A percentile compares a stretch with the other conserved stretches of the same genome.
phyloP scores from a whole-genome alignment of 2,888 invertebrate species.

The Thecocarcelia acutangulata region DNA sequence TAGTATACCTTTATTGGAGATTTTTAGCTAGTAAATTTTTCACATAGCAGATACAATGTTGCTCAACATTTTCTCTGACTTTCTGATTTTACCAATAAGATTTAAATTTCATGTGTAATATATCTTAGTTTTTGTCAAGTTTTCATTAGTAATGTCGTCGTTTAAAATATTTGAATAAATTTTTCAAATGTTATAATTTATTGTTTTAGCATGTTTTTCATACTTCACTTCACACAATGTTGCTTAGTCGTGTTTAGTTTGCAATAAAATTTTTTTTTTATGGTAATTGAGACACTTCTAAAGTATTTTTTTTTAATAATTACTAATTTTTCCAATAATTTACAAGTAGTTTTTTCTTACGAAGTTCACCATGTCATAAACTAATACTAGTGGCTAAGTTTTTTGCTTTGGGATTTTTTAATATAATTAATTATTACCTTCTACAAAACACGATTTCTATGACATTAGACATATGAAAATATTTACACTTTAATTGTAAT shows the following conservation, averaged over 20 bases:
- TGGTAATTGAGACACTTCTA: slow-evolving; percentile 35
- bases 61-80: too few species aligned
- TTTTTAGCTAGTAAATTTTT: too few species aligned
- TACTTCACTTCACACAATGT: background rate
- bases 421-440: slow-evolving; percentile 50
- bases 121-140: too few species aligned
- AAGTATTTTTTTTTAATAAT: slow-evolving; percentile 40
- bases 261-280: slow-evolving; percentile 38
- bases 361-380: slow-evolving; percentile 47
- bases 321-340: slow-evolving; percentile 31
- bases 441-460: slow-evolving; percentile 50
- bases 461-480: slow-evolving; percentile 45
- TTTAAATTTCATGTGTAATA: too few species aligned
- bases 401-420: slow-evolving; percentile 2
- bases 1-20: too few species aligned
- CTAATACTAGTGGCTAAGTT: slow-evolving; percentile 31
- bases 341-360: background rate
- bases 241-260: slow-evolving; percentile 3
- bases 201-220: background rate
- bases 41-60: too few species aligned
- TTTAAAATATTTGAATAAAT: background rate
- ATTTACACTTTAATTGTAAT: slow-evolving; percentile 56
- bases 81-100: too few species aligned
- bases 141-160: background rate
- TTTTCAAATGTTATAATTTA: background rate